These are phyloP conservation scores for Palythoa caribaeorum DNA, from an alignment of 92 coral and sea anemone genomes.

Conservation along the genomic window DNA sequence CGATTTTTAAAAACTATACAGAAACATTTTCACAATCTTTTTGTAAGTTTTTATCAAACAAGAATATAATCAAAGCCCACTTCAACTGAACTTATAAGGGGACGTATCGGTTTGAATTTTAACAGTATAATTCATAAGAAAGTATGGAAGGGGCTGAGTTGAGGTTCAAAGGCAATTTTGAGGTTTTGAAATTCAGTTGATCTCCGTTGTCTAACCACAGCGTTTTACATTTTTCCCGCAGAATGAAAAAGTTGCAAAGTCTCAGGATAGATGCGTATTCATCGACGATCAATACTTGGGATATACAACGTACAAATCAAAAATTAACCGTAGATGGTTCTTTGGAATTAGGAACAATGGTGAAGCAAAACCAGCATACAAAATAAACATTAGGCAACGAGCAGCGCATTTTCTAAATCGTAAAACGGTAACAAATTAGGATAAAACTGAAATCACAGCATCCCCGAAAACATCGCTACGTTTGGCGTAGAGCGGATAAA, in stretches of 20 bases:
- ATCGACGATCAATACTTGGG: constrained; percentile 37
- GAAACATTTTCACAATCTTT: too few species aligned
- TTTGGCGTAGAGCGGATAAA: not conserved
- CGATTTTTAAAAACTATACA: too few species aligned
- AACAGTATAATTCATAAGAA: too few species aligned
- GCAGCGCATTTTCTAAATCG: constrained; percentile 37
- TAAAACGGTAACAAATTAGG: not conserved
- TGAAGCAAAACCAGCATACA: constrained; percentile 6
- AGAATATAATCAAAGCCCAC: too few species aligned
- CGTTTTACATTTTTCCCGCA: not conserved
- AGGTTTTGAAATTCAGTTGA: not conserved
- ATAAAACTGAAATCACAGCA: not conserved
- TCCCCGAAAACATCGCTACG: too few species aligned
- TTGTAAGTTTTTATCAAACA: too few species aligned
- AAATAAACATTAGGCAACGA: constrained; percentile 14
- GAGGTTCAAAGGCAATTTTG: too few species aligned
- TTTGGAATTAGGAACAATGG: constrained; percentile 29
- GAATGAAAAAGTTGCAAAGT: not conserved
- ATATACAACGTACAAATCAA: constrained; percentile 14
- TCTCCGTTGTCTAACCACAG: not conserved
- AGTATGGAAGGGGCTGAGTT: too few species aligned
- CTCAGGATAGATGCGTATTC: constrained; percentile 10
- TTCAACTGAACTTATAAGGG: too few species aligned
- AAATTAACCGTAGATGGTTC: constrained; percentile 18
- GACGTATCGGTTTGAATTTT: too few species aligned